These are phyloP conservation scores for Bergia sp. DNA, from an alignment of 92 coral and sea anemone species.

Conservation along the genomic window DNA sequence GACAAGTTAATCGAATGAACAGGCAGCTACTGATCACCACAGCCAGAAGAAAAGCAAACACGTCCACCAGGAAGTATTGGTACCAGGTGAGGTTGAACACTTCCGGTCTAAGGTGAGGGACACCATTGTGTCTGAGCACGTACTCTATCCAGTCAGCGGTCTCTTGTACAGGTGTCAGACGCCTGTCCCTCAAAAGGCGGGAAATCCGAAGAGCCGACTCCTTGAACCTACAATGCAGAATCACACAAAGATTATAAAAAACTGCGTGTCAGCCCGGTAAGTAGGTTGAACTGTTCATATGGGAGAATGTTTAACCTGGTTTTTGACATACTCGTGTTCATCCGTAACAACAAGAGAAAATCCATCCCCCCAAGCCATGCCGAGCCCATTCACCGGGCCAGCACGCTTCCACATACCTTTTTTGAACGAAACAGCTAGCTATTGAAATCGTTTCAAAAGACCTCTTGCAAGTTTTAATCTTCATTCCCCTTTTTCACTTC, in stretches of 20 bases:
- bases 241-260: neutral
- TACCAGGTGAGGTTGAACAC: slow-evolving; percentile 65
- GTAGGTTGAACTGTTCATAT: too few relatives aligned
- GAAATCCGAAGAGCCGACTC: slow-evolving; percentile 37
- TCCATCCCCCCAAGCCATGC: too few relatives aligned
- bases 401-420: too few relatives aligned
- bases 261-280: too few relatives aligned
- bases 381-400: too few relatives aligned
- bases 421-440: too few relatives aligned
- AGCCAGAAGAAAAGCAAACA: neutral
- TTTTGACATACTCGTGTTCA: too few relatives aligned
- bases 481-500: too few relatives aligned
- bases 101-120: slow-evolving; percentile 62
- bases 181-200: slow-evolving; percentile 48
- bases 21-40: neutral
- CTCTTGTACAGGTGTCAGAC: slow-evolving; percentile 39
- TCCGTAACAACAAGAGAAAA: too few relatives aligned
- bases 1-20: neutral
- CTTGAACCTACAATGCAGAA: slow-evolving; percentile 19
- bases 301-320: too few relatives aligned
- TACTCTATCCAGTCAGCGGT: slow-evolving; percentile 72
- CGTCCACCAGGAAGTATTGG: slow-evolving; percentile 53
- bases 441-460: too few relatives aligned
- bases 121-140: slow-evolving; percentile 63
- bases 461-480: too few relatives aligned